A percentile compares a stretch with the other conserved stretches of the same genome.
Evolutionary conservation across 1,140 invertebrate species (phyloP).

Genomic region (Microvelia longipes): DNA sequence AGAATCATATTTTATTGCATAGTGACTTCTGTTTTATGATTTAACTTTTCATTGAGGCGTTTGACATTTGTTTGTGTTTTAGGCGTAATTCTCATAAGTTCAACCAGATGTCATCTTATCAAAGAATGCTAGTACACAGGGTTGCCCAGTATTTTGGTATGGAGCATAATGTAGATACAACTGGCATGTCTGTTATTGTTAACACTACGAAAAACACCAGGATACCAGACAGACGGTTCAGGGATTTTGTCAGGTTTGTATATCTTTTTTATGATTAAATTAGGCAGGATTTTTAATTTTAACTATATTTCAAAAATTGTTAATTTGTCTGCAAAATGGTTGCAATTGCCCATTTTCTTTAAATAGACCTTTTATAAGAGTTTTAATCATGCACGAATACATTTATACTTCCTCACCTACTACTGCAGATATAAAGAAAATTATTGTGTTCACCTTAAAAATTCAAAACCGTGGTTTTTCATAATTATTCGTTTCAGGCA

Average conservation of each 20-base stretch:
- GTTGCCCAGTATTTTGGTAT: slow-evolving; percentile 84
- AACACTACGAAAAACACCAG: slow-evolving; percentile 60
- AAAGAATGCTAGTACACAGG: slow-evolving; percentile 85
- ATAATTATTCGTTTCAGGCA: no score
- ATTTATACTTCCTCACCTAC: no score
- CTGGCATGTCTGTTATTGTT: slow-evolving; percentile 70
- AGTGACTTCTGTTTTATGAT: no score
- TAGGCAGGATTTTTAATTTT: not conserved
- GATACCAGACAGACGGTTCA: slow-evolving; percentile 40
- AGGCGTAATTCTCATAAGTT: slow-evolving; percentile 58
- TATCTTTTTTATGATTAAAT: no score
- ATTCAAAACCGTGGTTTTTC: no score
- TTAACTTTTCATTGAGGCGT: no score
- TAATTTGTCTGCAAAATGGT: not conserved
- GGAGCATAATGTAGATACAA: slow-evolving; percentile 82
- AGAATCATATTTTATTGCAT: no score
- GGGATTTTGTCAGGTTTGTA: slow-evolving; percentile 15
- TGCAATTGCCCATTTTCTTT: no score
- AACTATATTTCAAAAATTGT: not conserved
- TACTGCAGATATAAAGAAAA: no score
- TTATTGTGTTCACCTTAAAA: no score
- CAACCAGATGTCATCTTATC: slow-evolving; percentile 82
- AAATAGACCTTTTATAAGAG: no score
- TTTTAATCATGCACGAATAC: no score
- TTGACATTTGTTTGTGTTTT: not conserved